Base-by-base conservation (phyloP, 1,140 invertebrate genomes). In the Apis laboriosa region DNA sequence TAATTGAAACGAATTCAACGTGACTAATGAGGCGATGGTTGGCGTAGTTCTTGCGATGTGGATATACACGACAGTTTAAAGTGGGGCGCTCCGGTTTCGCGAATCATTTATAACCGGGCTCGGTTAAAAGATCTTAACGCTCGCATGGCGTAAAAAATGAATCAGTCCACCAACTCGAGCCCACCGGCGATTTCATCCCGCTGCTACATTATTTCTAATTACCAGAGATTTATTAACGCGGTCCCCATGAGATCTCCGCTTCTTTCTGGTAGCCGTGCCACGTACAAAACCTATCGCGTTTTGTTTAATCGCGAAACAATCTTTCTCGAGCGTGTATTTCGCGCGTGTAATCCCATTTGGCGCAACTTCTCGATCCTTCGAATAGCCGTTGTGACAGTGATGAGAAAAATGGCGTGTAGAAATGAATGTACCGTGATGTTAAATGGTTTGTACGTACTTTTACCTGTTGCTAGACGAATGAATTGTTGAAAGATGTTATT, bases 161-260 rank as follows among this genome's bases (percentile, higher is more conserved):
- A 89, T 85, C 83, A 56, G 60, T 70, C 86, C 63, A 64, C 80
- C 78, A 51, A 86, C 80, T 84, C 86, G 72, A 67, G 77, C 84
- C 87, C 83, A 86, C 51, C 67, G 72, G 86, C 88, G 87, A 87
- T 89, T 87, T 84, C 67, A 84, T 84, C 80, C 68, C 67, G 71
- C 64, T 63, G 66, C 73, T 81, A 89, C 86, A 89, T 89, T 87
- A 86, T 89, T 89, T 89, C 88, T 89, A 89, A 89, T 89, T 89
- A 89, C 88, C 77, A 70, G 83, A 89, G 88, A 89, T 89, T 89
- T 89, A 89, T 89, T 89, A 89, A 89, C 85, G 80, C 68, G 80
- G 77, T 85, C 85, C 58, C 67, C 72, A 66, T 56, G 66, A 60
- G 80, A 84, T 84, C 34, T 43, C 77, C 84, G 75, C 76, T 82